Percentiles rank a stretch among this genome's conserved stretches.
Evolutionary conservation across 2,888 invertebrate genomes (phyloP).

Genomic region (Himalopsyche japonica): DNA sequence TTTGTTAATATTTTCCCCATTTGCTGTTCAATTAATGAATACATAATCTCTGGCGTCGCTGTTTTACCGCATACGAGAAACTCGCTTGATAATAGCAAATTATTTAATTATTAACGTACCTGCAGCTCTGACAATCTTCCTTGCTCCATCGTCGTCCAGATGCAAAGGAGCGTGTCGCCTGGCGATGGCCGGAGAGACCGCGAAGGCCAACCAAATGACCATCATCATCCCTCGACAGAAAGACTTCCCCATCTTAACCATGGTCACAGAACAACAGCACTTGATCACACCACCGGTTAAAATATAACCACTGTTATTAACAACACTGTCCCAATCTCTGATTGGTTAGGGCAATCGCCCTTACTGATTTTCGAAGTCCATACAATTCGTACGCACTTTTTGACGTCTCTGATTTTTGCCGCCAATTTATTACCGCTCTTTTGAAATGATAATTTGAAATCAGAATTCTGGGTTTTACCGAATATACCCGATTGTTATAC

Average conservation of each 20-base stretch:
- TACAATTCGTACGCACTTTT: not conserved
- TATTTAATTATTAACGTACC: constrained; percentile 57
- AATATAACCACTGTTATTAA: not conserved
- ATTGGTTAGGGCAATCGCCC: not conserved
- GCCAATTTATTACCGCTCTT: not conserved
- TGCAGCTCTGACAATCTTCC: constrained; percentile 67
- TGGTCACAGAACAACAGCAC: not conserved
- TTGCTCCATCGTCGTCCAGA: constrained; percentile 68
- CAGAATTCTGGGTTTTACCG: not conserved
- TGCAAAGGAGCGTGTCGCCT: constrained; percentile 67
- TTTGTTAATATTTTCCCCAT: no score
- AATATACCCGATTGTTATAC: not conserved
- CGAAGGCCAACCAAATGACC: constrained; percentile 41
- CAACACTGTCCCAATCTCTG: not conserved
- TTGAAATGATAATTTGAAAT: not conserved
- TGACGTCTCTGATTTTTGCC: not conserved
- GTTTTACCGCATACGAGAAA: no score
- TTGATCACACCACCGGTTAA: not conserved
- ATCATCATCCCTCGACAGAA: constrained; percentile 12
- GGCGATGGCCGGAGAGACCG: constrained; percentile 48
- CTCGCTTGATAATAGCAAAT: no score
- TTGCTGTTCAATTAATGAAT: no score
- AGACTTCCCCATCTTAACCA: not conserved
- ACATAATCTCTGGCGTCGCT: no score
- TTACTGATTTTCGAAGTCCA: not conserved